A percentile compares a stretch with the other conserved stretches of the same genome.
Evolutionary conservation across 2,797 vertebrate species (phyloP).

Genomic region (Coregonus ussuriensis): DNA sequence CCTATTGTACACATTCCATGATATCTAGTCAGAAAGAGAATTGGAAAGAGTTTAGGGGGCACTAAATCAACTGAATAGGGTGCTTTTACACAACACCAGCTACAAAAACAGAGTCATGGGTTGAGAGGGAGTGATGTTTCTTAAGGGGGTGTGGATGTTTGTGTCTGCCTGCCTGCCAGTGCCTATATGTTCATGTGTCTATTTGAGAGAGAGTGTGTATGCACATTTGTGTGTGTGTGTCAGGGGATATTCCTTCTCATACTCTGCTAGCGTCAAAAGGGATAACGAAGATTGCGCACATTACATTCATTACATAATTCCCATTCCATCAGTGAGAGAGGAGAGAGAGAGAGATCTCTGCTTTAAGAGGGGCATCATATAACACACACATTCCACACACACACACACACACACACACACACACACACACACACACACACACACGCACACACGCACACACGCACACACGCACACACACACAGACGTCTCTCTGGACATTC

Average conservation of each 20-base stretch:
- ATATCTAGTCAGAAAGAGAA: no score
- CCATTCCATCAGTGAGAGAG: slow-evolving; percentile 12
- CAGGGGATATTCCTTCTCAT: slow-evolving; percentile 4
- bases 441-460: slow-evolving; percentile 15
- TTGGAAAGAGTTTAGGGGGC: no score
- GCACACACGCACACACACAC: not conserved
- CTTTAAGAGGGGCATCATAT: not conserved
- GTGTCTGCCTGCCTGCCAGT: not conserved
- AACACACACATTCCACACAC: slow-evolving; percentile 18
- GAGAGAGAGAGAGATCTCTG: slow-evolving; percentile 9
- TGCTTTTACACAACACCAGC: not conserved
- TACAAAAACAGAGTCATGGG: not conserved
- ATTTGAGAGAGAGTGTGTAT: slow-evolving; percentile 7
- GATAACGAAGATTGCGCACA: slow-evolving; percentile 9
- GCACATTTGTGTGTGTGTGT: slow-evolving; percentile 6
- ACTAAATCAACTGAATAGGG: not conserved
- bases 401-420: slow-evolving; percentile 18
- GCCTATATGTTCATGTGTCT: slow-evolving; percentile 11
- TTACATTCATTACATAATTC: slow-evolving; percentile 34
- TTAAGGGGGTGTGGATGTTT: not conserved
- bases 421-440: slow-evolving; percentile 14
- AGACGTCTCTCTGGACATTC: not conserved
- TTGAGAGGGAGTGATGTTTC: not conserved
- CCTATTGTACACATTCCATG: not conserved
- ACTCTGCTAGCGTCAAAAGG: slow-evolving; percentile 1